Conservation (phyloP, 1,140 invertebrate genomes). For the Pseudomyrmex dendroicus region DNA sequence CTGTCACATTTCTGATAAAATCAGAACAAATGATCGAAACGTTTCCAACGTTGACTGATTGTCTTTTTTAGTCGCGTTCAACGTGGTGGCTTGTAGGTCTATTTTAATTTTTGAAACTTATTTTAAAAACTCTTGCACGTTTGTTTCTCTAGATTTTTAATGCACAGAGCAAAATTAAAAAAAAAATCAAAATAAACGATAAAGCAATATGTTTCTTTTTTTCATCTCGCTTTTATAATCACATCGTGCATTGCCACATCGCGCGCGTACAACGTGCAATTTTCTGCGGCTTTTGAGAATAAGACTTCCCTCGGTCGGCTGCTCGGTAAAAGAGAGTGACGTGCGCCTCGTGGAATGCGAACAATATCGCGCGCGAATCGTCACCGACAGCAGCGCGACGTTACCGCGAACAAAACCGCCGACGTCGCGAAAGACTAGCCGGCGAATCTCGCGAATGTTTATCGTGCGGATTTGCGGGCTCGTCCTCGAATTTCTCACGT, state of each 20-base stretch:
- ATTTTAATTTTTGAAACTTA: too few relatives aligned
- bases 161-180: too few relatives aligned
- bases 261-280: not conserved
- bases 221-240: not conserved
- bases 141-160: not conserved
- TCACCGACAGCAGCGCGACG: conserved; percentile 51
- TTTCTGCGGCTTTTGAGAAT: conserved; percentile 45
- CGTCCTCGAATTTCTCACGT: conserved; percentile 30
- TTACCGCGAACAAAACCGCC: conserved; percentile 49
- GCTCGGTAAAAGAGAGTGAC: conserved; percentile 72
- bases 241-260: not conserved
- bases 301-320: conserved; percentile 7
- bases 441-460: conserved; percentile 49
- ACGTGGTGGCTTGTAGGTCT: too few relatives aligned
- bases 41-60: too few relatives aligned
- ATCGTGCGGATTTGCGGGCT: conserved; percentile 49
- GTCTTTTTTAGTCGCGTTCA: too few relatives aligned
- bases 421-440: conserved; percentile 48
- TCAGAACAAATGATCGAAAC: too few relatives aligned
- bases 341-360: conserved; percentile 79
- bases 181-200: not conserved
- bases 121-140: not conserved
- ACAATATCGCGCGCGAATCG: conserved; percentile 79
- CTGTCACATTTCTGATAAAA: too few relatives aligned
- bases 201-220: not conserved